These are phyloP conservation scores for Lathamus discolor DNA, from an alignment of 2,113 vertebrate genomes.

Conservation along the genomic window DNA sequence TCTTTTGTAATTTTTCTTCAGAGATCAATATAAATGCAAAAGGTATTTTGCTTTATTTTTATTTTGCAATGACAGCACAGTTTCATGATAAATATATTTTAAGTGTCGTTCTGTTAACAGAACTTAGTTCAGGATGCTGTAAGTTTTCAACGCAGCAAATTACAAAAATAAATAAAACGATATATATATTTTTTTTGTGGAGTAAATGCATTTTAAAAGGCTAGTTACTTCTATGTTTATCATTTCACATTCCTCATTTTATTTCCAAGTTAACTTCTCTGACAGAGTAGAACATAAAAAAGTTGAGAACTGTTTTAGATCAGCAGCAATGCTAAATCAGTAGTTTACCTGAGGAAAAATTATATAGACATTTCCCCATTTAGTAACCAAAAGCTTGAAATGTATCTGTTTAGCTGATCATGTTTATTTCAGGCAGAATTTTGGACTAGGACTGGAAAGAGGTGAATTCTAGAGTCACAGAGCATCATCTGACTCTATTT, in stretches of 20 bases:
- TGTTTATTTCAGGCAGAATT: background rate
- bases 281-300: background rate
- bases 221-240: background rate
- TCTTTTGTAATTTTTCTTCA: conserved; percentile 39
- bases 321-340: background rate
- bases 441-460: background rate
- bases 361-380: background rate
- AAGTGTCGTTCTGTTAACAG: background rate
- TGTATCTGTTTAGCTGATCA: background rate
- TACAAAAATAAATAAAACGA: background rate
- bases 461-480: background rate
- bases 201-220: background rate
- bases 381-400: background rate
- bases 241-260: background rate
- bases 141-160: background rate
- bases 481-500: background rate
- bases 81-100: background rate
- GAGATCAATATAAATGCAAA: conserved; percentile 37
- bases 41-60: conserved; percentile 39
- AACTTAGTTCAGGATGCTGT: background rate
- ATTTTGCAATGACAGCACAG: background rate
- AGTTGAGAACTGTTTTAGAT: background rate
- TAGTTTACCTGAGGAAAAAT: background rate
- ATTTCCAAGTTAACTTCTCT: background rate
- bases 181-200: background rate